Base-by-base conservation (phyloP, 2,888 invertebrate genomes). In the Athrips mouffetella region DNA sequence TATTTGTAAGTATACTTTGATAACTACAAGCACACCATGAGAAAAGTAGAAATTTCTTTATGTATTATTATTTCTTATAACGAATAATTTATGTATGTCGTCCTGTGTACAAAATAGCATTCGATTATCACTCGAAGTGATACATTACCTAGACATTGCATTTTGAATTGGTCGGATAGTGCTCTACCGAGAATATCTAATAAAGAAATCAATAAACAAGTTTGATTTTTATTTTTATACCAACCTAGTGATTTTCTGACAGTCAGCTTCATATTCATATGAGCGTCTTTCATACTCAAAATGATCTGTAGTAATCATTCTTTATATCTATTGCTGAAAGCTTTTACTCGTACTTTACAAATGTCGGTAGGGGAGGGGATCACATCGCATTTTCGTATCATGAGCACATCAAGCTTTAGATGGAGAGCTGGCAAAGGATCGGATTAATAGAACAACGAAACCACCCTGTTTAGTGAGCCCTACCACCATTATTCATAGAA, bases 101-200 rank as follows among this genome's bases (percentile, higher is more conserved):
- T 76, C 74, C 72, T 71, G 71, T 84, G 86, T 86, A 86, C 84
- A 86, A 86, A 49, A 83, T 76, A 76, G 71, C 64, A 59, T 72
- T 79, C 73, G 70, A 70, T 68, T 62, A 56, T 37, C 70, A 65
- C 68, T 72, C 69, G 67, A 79, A 78, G 78, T 83, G 80, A 80
- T 83, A 77, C n/a, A n/a, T n/a, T n/a, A n/a, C 69, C 70, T 76
- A 73, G 67, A 70, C 63, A 73, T 68, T 82, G 83, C 86, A 86
- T 86, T 85, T 84, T 75, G 72, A 81, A 82, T 76, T 78, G 76
- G 73, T 79, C 70, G 74, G 68, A 76, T 74, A 75, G 71, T 73
- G 69, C 70, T 83, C 76, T 84, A 81, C 78, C 73, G 74, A 75
- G 77, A 78, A 80, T 81, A 81, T 76, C 71, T 72, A 84, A 82